Conservation (phyloP, 1,140 invertebrate genomes). For the Yoshiicerus persimilis region DNA sequence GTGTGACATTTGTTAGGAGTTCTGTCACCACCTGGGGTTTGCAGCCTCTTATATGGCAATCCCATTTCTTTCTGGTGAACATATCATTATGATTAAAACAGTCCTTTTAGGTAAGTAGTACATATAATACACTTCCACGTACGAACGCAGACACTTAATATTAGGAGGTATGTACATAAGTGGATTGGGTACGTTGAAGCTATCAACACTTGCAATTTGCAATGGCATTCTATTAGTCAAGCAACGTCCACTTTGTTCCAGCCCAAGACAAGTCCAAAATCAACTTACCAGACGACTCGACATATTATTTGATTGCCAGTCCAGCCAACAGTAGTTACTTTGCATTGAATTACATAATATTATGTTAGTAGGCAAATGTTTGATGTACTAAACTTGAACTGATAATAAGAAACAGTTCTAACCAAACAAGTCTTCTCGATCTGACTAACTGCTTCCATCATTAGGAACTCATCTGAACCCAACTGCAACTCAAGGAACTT, state of each 20-base stretch:
- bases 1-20: slow-evolving; percentile 42
- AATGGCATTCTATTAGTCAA: neutral
- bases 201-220: neutral
- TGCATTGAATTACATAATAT: neutral
- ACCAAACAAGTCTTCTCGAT: neutral
- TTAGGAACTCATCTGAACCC: neutral
- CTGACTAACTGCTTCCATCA: neutral
- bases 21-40: slow-evolving; percentile 45
- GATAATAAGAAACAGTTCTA: neutral
- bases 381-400: neutral
- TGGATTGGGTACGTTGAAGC: neutral
- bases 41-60: slow-evolving; percentile 21
- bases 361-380: neutral
- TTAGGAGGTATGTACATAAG: neutral
- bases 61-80: neutral
- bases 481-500: neutral
- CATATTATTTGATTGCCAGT: neutral
- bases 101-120: neutral
- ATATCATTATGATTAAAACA: neutral
- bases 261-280: neutral
- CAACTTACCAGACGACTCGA: neutral
- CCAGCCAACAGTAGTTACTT: neutral
- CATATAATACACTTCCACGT: neutral
- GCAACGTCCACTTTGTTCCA: neutral
- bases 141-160: neutral